A percentile compares a stretch with the other conserved stretches of the same genome.
These are phyloP conservation scores for Petrocephalus microphthalmus DNA, from an alignment of 2,113 vertebrate genomes.

Conservation along the genomic window DNA sequence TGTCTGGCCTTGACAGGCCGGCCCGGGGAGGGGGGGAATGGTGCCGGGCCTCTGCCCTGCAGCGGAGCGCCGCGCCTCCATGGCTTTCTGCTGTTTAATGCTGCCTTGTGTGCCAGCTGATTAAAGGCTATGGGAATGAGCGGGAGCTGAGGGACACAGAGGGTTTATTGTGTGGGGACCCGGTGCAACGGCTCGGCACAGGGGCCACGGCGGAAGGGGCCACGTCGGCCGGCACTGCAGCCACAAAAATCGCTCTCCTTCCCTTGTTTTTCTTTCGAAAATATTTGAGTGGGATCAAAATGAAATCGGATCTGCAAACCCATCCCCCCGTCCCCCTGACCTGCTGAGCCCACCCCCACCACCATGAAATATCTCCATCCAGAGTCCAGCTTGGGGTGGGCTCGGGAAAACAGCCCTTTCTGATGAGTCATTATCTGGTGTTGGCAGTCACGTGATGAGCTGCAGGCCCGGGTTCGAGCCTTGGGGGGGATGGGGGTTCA, in stretches of 20 bases:
- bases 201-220: constrained; percentile 51
- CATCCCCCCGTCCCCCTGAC: constrained; percentile 44
- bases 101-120: constrained; percentile 52
- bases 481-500: constrained; percentile 22
- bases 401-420: constrained; percentile 44
- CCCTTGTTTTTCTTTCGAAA: constrained; percentile 70
- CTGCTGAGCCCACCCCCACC: constrained; percentile 44
- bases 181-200: constrained; percentile 21
- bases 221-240: constrained; percentile 50
- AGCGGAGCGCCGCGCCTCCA: background rate
- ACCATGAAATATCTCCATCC: constrained; percentile 41
- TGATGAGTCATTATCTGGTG: constrained; percentile 40
- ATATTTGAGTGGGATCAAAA: constrained; percentile 74
- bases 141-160: constrained; percentile 53
- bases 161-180: constrained; percentile 57
- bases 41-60: background rate
- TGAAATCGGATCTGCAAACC: constrained; percentile 67
- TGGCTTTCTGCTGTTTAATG: constrained; percentile 38
- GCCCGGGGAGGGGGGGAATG: background rate
- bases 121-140: constrained; percentile 51
- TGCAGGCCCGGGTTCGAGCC: constrained; percentile 28
- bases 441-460: constrained; percentile 35
- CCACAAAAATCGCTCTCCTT: constrained; percentile 53
- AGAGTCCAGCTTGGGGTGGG: constrained; percentile 43
- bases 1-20: background rate